These are phyloP conservation scores for Tragelaphus eurycerus DNA, from an alignment of 2,797 vertebrate genomes.

Conservation along the genomic window DNA sequence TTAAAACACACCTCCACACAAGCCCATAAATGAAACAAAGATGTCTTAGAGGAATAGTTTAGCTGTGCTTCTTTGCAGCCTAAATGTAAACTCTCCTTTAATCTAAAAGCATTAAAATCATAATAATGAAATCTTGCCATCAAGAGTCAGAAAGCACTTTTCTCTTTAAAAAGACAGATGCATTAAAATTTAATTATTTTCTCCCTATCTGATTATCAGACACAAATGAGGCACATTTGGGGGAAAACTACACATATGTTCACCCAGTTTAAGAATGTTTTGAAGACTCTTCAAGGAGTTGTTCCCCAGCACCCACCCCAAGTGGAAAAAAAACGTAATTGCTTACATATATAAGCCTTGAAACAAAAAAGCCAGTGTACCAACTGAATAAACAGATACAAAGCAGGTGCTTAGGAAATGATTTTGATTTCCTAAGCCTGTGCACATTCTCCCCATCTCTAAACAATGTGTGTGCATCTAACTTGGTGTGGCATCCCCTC, in stretches of 20 bases:
- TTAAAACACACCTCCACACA: slow-evolving; percentile 61
- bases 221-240: slow-evolving; percentile 65
- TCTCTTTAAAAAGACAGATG: slow-evolving; percentile 73
- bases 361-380: slow-evolving; percentile 11
- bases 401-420: not conserved
- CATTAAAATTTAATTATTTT: slow-evolving; percentile 77
- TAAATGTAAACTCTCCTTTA: slow-evolving; percentile 70
- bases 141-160: slow-evolving; percentile 73
- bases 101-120: slow-evolving; percentile 72
- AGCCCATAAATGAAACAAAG: slow-evolving; percentile 69
- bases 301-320: not conserved
- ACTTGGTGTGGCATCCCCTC: not conserved
- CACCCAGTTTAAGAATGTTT: slow-evolving; percentile 50
- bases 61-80: slow-evolving; percentile 18
- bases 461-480: not conserved
- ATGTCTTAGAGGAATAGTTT: slow-evolving; percentile 56
- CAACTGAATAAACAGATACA: not conserved
- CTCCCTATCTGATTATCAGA: slow-evolving; percentile 67
- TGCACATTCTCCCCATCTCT: not conserved
- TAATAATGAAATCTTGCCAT: slow-evolving; percentile 73
- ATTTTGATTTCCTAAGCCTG: not conserved
- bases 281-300: slow-evolving; percentile 43
- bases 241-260: slow-evolving; percentile 47
- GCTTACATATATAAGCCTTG: not conserved
- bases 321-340: not conserved